Evolutionary conservation across 2,113 vertebrate species (phyloP).

Genomic region (Ictalurus furcatus): DNA sequence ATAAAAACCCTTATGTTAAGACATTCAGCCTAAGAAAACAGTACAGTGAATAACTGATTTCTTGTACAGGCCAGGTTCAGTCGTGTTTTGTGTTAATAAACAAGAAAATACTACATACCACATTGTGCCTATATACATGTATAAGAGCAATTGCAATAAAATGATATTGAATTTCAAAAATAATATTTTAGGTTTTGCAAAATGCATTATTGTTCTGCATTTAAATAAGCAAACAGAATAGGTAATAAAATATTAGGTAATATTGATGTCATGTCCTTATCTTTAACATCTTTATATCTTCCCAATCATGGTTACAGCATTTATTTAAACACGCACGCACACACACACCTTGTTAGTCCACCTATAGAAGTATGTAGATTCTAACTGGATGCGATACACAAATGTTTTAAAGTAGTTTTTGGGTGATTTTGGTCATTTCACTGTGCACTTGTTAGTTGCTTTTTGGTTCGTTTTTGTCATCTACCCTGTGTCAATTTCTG

Average conservation of each 20-base stretch:
- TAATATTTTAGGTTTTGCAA: too few species aligned
- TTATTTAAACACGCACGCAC: too few species aligned
- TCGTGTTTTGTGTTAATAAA: too few species aligned
- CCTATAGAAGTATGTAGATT: too few species aligned
- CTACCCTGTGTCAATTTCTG: not conserved
- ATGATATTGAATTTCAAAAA: not conserved
- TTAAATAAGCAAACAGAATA: not conserved
- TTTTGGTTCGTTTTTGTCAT: not conserved
- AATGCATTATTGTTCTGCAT: not conserved
- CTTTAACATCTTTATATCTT: not conserved
- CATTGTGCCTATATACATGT: not conserved
- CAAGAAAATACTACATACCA: too few species aligned
- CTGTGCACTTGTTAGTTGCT: not conserved
- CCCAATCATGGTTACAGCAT: not conserved
- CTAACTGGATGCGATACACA: too few species aligned
- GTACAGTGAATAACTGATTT: not conserved
- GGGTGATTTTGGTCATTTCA: not conserved
- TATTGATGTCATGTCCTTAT: not conserved
- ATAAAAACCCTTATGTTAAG: not conserved
- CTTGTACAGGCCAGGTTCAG: not conserved
- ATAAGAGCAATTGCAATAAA: not conserved
- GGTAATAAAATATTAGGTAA: not conserved
- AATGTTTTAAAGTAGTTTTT: not conserved
- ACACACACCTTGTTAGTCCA: too few species aligned
- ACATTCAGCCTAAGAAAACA: not conserved